phyloP scores from a whole-genome alignment of 2,113 vertebrate genomes.

The Xerus inauris region DNA sequence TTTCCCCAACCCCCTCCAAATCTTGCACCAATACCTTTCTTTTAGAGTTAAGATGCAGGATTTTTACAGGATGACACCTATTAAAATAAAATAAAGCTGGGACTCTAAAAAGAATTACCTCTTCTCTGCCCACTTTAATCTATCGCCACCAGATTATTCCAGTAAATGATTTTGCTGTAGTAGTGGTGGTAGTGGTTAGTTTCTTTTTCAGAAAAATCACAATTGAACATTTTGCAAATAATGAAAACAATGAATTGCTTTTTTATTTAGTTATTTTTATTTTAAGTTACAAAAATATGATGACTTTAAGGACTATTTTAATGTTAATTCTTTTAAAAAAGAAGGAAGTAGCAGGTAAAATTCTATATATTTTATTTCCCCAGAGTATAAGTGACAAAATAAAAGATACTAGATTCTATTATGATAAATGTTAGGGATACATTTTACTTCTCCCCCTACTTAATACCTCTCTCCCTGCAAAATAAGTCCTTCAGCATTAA shows the following conservation, averaged over 20 bases:
- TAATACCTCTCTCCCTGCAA: slow-evolving; percentile 41
- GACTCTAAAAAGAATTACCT: not conserved
- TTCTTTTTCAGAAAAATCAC: slow-evolving; percentile 40
- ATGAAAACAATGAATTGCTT: slow-evolving; percentile 5
- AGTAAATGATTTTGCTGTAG: not conserved
- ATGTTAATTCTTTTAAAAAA: slow-evolving; percentile 41
- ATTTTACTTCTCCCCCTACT: slow-evolving; percentile 32
- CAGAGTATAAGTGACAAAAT: slow-evolving; percentile 57
- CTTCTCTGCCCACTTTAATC: not conserved
- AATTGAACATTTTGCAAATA: not conserved
- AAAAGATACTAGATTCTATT: slow-evolving; percentile 56
- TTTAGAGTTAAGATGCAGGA: slow-evolving; percentile 59
- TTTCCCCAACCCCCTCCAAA: not conserved
- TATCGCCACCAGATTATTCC: not conserved
- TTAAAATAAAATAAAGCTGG: slow-evolving; percentile 12
- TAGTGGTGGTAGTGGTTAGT: not conserved
- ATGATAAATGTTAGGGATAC: slow-evolving; percentile 59
- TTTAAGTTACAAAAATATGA: not conserved
- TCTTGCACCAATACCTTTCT: slow-evolving; percentile 54
- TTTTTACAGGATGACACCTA: slow-evolving; percentile 68
- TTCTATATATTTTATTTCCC: not conserved
- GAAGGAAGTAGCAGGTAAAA: slow-evolving; percentile 36
- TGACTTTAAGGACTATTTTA: not conserved
- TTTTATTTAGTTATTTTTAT: slow-evolving; percentile 46
- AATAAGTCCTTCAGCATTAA: slow-evolving; percentile 33